Conservation (phyloP, 2,888 invertebrate genomes). For the Drosophila pseudotakahashii region DNA sequence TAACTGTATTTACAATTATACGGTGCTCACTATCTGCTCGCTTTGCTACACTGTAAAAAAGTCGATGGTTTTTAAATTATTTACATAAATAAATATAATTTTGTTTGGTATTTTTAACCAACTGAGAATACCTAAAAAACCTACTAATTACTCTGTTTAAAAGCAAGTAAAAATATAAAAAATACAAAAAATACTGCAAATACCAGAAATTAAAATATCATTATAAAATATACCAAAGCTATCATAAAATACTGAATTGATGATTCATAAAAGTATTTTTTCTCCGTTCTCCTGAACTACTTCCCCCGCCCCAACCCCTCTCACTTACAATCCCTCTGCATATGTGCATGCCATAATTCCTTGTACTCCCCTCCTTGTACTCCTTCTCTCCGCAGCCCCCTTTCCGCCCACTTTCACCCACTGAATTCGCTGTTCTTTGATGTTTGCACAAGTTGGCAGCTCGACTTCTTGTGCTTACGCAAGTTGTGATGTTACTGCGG, state of each 20-base stretch:
- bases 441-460: conserved; percentile 74
- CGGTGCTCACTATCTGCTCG: conserved; percentile 38
- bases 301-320: background rate
- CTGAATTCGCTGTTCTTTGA: conserved; percentile 65
- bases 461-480: conserved; percentile 51
- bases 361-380: conserved; percentile 4
- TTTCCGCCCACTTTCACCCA: conserved; percentile 10
- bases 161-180: background rate
- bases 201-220: no score
- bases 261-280: background rate
- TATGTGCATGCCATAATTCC: conserved; percentile 44
- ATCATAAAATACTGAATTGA: background rate
- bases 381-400: background rate
- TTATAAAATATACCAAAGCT: background rate
- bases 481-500: conserved; percentile 52
- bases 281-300: background rate
- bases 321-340: conserved; percentile 24
- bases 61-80: no score
- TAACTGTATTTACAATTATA: conserved; percentile 77
- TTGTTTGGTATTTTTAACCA: no score
- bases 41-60: conserved; percentile 6
- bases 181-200: no score
- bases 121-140: no score
- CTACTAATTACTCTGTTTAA: background rate
- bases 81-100: no score